Evolutionary conservation across 2,888 invertebrate species (phyloP), one percentile per base, ranked within the genome.

Genomic region (Serrognathus titanus): DNA sequence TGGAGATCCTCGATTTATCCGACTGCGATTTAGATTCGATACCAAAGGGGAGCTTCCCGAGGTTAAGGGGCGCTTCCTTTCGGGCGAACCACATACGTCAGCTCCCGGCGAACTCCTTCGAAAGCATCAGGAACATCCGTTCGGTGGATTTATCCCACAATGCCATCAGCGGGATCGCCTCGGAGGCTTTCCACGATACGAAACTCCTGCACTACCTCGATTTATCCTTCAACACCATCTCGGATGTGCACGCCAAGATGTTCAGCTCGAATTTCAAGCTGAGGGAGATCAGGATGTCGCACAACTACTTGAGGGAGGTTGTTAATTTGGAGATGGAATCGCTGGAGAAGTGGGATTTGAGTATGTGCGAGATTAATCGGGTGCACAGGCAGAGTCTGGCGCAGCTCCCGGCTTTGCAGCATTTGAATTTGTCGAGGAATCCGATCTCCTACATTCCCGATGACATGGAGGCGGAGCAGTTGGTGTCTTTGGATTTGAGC

Each of bases 151-250:
- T 90, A 39, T 86, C 88, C 0, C 80, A 81, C 43, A 90, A 90
- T 73, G 82, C 83, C 12, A 81, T 90, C 41, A 83, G 82, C 8
- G 78, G 77, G 0, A 69, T 90, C 20, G 83, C 83, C 62, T 73
- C 75, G 52, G 82, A 83, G 60, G 83, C 86, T 0, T 90, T 90
- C 71, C 76, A 76, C 47, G 82, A 82, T 9, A 69, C 90, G 2
- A 75, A 75, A 59, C 77, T 81, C 60, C 71, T 90, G 4, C 82
- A 83, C 64, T 73, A 78, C 58, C 75, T 90, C 49, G 88, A 90
- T 73, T 74, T 90, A 60, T 89, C 90, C 0, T 83, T 81, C 73
- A 90, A 90, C 72, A 84, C 84, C 72, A 81, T 90, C 53, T 81
- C 82, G 0, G 69, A 73, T 5, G 70, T 90, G 61, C 83, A 85